Evolutionary conservation across 2,113 vertebrate genomes (phyloP).

Genomic region (Calcarius ornatus): DNA sequence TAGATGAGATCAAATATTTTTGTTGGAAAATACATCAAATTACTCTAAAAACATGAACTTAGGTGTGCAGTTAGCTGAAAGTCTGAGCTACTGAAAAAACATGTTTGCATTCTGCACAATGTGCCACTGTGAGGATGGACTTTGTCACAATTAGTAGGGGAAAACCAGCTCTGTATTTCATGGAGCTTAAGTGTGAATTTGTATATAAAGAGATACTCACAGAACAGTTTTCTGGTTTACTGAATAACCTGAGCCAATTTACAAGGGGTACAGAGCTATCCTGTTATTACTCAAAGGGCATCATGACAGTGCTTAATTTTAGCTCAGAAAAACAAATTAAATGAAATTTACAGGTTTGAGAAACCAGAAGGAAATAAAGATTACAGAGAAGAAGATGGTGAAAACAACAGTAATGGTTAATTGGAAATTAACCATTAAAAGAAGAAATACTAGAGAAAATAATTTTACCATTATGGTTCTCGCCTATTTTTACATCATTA

Average conservation of each 20-base stretch:
- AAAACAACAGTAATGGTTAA: conserved; percentile 37
- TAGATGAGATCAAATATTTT: neutral
- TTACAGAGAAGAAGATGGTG: neutral
- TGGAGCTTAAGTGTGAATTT: neutral
- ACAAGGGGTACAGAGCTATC: conserved; percentile 48
- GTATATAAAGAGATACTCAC: neutral
- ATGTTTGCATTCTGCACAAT: neutral
- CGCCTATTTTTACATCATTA: neutral
- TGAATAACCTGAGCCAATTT: conserved; percentile 59
- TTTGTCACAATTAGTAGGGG: neutral
- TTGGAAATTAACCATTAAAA: conserved; percentile 39
- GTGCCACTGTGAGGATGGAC: neutral
- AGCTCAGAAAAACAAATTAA: conserved; percentile 52
- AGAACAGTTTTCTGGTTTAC: conserved; percentile 57
- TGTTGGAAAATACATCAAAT: neutral
- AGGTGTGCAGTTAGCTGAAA: neutral
- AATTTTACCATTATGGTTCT: neutral
- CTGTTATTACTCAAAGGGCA: conserved; percentile 37
- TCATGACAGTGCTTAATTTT: conserved; percentile 62
- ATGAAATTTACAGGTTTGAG: conserved; percentile 52
- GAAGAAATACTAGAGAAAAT: neutral
- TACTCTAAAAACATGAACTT: neutral
- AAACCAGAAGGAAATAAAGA: conserved; percentile 5
- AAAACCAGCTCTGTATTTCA: conserved; percentile 12
- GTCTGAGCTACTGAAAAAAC: neutral